These are phyloP conservation scores for Nasonia vitripennis DNA, from an alignment of 1,140 invertebrate species.

Conservation along the genomic window DNA sequence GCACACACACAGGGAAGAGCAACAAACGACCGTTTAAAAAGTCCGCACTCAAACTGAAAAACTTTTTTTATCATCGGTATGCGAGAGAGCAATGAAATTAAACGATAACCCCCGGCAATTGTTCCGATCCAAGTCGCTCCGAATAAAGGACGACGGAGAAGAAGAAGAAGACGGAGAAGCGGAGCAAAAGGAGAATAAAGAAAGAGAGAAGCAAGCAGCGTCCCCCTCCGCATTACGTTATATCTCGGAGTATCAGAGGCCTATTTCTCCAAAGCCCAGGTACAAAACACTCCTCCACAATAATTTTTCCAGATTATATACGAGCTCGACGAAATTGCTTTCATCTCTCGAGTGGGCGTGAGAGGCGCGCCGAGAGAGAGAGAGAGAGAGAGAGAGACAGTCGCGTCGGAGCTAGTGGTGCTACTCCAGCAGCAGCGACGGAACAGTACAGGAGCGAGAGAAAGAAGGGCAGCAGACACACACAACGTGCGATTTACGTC, in stretches of 20 bases:
- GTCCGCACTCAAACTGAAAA: too few relatives aligned
- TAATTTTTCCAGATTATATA: constrained; percentile 53
- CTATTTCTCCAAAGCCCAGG: constrained; percentile 39
- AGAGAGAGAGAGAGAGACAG: not conserved
- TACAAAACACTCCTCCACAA: constrained; percentile 45
- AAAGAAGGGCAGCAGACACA: not conserved
- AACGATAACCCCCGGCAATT: constrained; percentile 27
- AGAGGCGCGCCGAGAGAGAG: not conserved
- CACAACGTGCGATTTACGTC: constrained; percentile 26
- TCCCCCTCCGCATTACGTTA: not conserved
- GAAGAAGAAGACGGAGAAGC: not conserved
- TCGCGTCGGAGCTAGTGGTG: not conserved
- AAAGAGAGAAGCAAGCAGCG: not conserved
- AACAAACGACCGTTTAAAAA: too few relatives aligned
- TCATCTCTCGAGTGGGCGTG: constrained; percentile 44
- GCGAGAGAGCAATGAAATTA: not conserved
- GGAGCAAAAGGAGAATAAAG: not conserved
- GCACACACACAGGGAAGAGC: too few relatives aligned
- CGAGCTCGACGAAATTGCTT: constrained; percentile 46
- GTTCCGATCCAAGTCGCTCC: not conserved
- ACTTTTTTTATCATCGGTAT: not conserved
- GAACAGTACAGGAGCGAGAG: not conserved
- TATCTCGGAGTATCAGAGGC: constrained; percentile 35
- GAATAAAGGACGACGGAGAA: not conserved
- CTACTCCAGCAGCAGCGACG: not conserved